Evolutionary conservation across 2,888 invertebrate genomes (phyloP).

Genomic region (Drosophila meridionalis): DNA sequence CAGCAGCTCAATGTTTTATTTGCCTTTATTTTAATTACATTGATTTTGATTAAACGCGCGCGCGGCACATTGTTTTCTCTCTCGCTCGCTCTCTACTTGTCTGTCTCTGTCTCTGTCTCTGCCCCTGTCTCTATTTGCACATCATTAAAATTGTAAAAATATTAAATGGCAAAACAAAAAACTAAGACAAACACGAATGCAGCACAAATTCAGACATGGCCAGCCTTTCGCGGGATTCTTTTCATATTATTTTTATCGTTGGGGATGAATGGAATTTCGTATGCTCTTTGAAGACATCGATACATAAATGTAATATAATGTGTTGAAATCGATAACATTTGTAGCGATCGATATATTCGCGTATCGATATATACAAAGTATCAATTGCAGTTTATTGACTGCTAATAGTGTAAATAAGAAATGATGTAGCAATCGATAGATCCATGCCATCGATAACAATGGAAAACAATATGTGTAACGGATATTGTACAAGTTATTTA

Average conservation of each 20-base stretch:
- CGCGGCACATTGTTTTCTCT: slow-evolving; percentile 42
- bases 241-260: not conserved
- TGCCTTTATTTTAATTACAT: slow-evolving; percentile 77
- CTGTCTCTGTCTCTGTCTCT: not conserved
- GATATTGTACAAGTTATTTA: too few relatives aligned
- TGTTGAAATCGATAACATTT: not conserved
- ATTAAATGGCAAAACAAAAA: slow-evolving; percentile 70
- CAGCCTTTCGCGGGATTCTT: slow-evolving; percentile 20
- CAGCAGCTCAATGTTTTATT: slow-evolving; percentile 39
- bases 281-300: slow-evolving; percentile 2
- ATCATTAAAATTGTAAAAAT: slow-evolving; percentile 84
- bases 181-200: slow-evolving; percentile 65
- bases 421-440: not conserved
- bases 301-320: not conserved
- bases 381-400: not conserved
- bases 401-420: not conserved
- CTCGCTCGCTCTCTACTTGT: not conserved
- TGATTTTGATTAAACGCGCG: slow-evolving; percentile 71
- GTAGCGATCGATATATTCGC: not conserved
- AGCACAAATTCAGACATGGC: slow-evolving; percentile 26
- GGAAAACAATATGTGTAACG: too few relatives aligned
- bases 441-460: not conserved
- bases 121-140: slow-evolving; percentile 77
- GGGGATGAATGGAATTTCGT: not conserved
- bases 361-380: not conserved